Evolutionary conservation across 2,113 vertebrate species (phyloP), one percentile per base, ranked within the genome.

Genomic region (Petroica traversi): DNA sequence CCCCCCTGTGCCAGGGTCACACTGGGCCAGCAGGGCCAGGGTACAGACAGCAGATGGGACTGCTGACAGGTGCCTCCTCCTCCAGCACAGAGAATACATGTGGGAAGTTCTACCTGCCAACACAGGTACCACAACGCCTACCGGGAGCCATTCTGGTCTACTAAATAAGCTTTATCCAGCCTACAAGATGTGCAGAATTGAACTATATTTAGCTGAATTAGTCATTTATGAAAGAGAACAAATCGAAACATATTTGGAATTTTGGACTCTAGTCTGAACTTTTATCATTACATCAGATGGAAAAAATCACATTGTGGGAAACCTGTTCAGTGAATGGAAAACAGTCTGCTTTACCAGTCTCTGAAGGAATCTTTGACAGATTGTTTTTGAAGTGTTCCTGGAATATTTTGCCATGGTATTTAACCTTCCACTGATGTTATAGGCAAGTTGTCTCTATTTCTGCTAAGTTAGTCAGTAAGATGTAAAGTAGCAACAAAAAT

Each of bases 61-160:
- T 90, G 74, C 25, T 89, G 73, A 87, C 0, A 0, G 9, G 9
- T 74, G 38, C 28, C 10, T 5, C 45, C 45, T 79, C 43, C 66
- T 46, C 52, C 31, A 67, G 45, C 49, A 61, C 36, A 68, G 54
- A 85, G 54, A 73, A 55, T 17, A 38, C 1, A 8, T 0, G 78
- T 89, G 82, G 85, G 85, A 88, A 94, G 90, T 33, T 29, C 66
- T 86, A 80, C 78, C 62, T 93, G 81, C 46, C 82, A 95, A 73
- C 74, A 93, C 9, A 97, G 95, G 88, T 92, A 94, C 38, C 2
- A 1, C 36, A 64, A 92, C 2, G 5, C 88, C 90, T 69, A 95
- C 88, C 79, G 28, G 9, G 45, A 72, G 85, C 36, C 28, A 64
- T 64, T 25, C 58, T 68, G 57, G 12, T 58, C 59, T 94, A 61